Percentiles rank a stretch among this genome's conserved stretches.
These are phyloP conservation scores for Cephonodes hylas DNA, from an alignment of 2,888 invertebrate species.

Conservation along the genomic window DNA sequence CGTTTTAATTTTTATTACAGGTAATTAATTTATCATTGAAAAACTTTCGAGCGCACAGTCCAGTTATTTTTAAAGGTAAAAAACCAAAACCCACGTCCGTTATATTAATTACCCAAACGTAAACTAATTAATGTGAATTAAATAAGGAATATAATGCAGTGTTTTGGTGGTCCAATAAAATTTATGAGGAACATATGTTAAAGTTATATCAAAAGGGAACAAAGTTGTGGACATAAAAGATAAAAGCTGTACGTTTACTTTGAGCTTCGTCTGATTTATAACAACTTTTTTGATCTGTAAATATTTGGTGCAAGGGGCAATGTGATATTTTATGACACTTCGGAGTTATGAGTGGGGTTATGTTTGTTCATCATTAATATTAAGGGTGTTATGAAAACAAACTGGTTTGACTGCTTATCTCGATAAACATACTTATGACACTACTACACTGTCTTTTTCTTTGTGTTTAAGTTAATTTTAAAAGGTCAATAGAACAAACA, in stretches of 20 bases:
- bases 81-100: neutral
- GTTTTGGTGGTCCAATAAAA: slow-evolving; percentile 23
- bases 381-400: neutral
- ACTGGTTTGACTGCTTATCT: neutral
- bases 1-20: slow-evolving; percentile 33
- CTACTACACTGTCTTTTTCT: too few relatives aligned
- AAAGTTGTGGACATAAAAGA: slow-evolving; percentile 16
- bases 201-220: slow-evolving; percentile 25
- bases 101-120: neutral
- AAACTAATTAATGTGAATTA: neutral
- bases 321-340: neutral
- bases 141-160: neutral
- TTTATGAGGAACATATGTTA: slow-evolving; percentile 27
- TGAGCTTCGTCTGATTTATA: slow-evolving; percentile 19
- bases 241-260: slow-evolving; percentile 3
- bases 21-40: slow-evolving; percentile 22
- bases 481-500: too few relatives aligned
- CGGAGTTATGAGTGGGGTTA: neutral
- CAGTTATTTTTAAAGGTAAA: slow-evolving; percentile 9
- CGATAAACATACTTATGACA: neutral
- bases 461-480: too few relatives aligned
- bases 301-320: neutral
- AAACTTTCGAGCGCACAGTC: too few relatives aligned
- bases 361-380: neutral
- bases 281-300: slow-evolving; percentile 14